Evolutionary conservation across 1,140 invertebrate genomes (phyloP).

Genomic region (Heliconius hermathena): DNA sequence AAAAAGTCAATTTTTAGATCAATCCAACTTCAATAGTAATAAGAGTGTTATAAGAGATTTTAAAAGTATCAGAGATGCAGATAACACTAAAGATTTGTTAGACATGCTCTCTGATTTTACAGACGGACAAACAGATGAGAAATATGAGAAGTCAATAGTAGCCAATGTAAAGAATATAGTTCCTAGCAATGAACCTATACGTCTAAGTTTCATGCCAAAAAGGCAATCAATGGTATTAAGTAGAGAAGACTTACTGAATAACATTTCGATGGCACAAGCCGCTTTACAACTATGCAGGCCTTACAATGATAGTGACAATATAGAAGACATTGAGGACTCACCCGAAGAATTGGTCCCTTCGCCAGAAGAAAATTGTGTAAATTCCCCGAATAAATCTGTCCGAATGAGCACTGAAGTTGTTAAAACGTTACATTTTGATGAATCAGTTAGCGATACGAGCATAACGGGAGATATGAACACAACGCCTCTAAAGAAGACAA

Average conservation of each 20-base stretch:
- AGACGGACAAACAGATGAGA: constrained; percentile 40
- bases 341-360: constrained; percentile 27
- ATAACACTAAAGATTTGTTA: constrained; percentile 64
- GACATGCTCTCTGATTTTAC: constrained; percentile 65
- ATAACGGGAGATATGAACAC: constrained; percentile 40
- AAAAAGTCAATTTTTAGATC: constrained; percentile 28
- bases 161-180: background rate
- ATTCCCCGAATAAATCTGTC: constrained; percentile 43
- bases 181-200: constrained; percentile 37
- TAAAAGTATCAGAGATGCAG: constrained; percentile 51
- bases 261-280: constrained; percentile 63
- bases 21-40: constrained; percentile 22
- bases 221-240: constrained; percentile 57
- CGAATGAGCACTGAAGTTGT: constrained; percentile 62
- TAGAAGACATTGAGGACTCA: constrained; percentile 45
- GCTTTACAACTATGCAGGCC: constrained; percentile 51
- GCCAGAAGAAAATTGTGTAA: constrained; percentile 13
- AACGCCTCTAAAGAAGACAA: constrained; percentile 62
- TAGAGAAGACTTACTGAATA: constrained; percentile 60
- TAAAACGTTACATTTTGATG: constrained; percentile 65
- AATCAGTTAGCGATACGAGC: constrained; percentile 48
- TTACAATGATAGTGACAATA: constrained; percentile 48
- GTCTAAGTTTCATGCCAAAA: constrained; percentile 50
- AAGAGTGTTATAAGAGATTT: constrained; percentile 22
- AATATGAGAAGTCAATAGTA: background rate